Evolutionary conservation across 1,140 invertebrate species (phyloP).

Genomic region (Homalodisca vitripennis): DNA sequence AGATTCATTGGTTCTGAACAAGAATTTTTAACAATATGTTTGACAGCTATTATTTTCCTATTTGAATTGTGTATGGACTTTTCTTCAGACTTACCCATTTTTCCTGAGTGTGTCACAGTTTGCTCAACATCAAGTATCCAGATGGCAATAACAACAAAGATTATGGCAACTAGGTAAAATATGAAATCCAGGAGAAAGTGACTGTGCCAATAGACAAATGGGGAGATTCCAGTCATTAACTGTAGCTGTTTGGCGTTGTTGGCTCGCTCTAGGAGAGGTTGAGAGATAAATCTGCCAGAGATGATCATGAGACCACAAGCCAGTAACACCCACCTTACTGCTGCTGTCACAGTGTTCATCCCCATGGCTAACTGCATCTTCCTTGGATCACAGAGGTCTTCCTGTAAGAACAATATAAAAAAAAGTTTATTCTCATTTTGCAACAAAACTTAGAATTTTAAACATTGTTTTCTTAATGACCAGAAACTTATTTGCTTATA

Average conservation of each 20-base stretch:
- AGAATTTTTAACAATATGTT: too few species aligned
- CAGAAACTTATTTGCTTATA: too few species aligned
- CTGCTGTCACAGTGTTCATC: not conserved
- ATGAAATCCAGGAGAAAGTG: constrained; percentile 60
- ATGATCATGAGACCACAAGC: constrained; percentile 1
- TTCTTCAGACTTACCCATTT: constrained; percentile 5
- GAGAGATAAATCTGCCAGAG: not conserved
- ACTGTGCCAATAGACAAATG: constrained; percentile 58
- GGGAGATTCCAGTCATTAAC: constrained; percentile 62
- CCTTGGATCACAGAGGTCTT: constrained; percentile 7
- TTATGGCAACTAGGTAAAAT: constrained; percentile 45
- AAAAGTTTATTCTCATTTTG: not conserved
- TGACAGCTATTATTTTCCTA: too few species aligned
- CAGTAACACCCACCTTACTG: not conserved
- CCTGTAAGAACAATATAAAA: not conserved
- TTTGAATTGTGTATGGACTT: too few species aligned
- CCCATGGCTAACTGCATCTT: too few species aligned
- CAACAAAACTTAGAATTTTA: not conserved
- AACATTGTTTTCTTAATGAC: too few species aligned
- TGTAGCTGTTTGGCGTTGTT: constrained; percentile 65
- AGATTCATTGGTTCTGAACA: too few species aligned
- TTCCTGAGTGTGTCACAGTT: not conserved
- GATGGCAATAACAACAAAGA: not conserved
- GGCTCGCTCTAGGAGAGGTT: constrained; percentile 49
- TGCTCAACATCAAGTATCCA: not conserved